phyloP scores from a whole-genome alignment of 2,797 vertebrate genomes.

The Furcifer pardalis region DNA sequence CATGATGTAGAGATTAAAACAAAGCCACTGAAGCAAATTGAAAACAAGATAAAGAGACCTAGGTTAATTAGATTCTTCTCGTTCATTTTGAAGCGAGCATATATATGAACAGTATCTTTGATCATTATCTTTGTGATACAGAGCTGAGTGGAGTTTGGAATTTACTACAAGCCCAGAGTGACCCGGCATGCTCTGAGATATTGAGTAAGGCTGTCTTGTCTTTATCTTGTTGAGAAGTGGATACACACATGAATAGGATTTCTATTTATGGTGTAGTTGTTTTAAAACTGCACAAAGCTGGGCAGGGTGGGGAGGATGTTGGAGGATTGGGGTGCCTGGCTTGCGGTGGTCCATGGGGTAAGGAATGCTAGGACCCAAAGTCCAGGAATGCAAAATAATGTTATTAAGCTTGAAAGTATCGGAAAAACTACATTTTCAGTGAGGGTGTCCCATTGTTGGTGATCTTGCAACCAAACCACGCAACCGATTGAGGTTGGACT shows the following conservation, averaged over 20 bases:
- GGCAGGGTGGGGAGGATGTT: too few relatives aligned
- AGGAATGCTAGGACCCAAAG: too few relatives aligned
- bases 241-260: background rate
- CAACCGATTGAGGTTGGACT: too few relatives aligned
- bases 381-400: too few relatives aligned
- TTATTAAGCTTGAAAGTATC: too few relatives aligned
- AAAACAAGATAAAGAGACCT: slow-evolving; percentile 32
- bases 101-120: slow-evolving; percentile 12
- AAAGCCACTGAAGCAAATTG: slow-evolving; percentile 15
- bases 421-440: too few relatives aligned
- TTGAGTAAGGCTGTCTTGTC: background rate
- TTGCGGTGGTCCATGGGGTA: too few relatives aligned
- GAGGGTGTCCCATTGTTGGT: too few relatives aligned
- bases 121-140: slow-evolving; percentile 25
- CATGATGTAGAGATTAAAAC: slow-evolving; percentile 25
- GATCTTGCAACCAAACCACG: too few relatives aligned
- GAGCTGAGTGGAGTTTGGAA: slow-evolving; percentile 17
- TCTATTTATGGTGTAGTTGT: background rate
- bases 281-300: background rate
- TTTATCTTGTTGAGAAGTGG: background rate
- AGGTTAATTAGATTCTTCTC: slow-evolving; percentile 29
- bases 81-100: slow-evolving; percentile 22
- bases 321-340: too few relatives aligned
- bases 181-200: background rate
- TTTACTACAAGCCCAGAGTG: slow-evolving; percentile 6